Percentiles rank a stretch among this genome's conserved stretches.
These are phyloP conservation scores for Drosophila nr. perissopoda DNA, from an alignment of 2,888 invertebrate species.

Conservation along the genomic window DNA sequence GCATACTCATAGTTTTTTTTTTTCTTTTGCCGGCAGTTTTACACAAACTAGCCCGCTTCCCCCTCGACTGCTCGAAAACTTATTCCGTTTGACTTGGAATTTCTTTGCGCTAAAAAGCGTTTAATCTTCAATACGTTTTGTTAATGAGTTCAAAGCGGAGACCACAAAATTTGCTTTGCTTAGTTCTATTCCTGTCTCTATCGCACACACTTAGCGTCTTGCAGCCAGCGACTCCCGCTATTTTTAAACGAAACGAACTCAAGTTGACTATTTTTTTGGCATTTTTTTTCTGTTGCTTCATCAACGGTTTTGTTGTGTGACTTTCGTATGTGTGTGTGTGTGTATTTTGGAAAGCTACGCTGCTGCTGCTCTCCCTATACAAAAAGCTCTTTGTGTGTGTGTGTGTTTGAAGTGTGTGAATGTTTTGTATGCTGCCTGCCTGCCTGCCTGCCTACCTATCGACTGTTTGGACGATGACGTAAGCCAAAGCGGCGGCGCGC, in stretches of 20 bases:
- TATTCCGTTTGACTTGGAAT: constrained; percentile 54
- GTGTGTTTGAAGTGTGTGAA: constrained; percentile 27
- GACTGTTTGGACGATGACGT: constrained; percentile 73
- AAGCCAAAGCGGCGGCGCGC: constrained; percentile 56
- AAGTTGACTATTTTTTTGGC: constrained; percentile 60
- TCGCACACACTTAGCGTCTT: constrained; percentile 25
- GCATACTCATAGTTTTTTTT: constrained; percentile 66
- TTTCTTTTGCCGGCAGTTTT: constrained; percentile 63
- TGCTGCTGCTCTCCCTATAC: constrained; percentile 70
- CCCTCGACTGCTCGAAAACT: constrained; percentile 30
- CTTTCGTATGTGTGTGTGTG: constrained; percentile 43
- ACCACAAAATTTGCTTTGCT: constrained; percentile 34
- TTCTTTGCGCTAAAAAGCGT: constrained; percentile 59
- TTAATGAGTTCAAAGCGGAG: constrained; percentile 72
- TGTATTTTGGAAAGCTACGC: constrained; percentile 72
- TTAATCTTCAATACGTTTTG: constrained; percentile 74
- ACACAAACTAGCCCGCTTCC: constrained; percentile 33
- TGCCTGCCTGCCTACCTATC: constrained; percentile 34
- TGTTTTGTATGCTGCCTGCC: constrained; percentile 55
- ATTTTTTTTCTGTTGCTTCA: constrained; percentile 56
- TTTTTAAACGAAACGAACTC: constrained; percentile 66
- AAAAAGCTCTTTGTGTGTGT: constrained; percentile 64
- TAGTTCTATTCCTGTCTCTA: constrained; percentile 33
- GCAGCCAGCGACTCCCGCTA: constrained; percentile 66
- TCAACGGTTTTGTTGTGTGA: constrained; percentile 70